phyloP scores from a whole-genome alignment of 2,797 vertebrate genomes.

The Remorina albescens region DNA sequence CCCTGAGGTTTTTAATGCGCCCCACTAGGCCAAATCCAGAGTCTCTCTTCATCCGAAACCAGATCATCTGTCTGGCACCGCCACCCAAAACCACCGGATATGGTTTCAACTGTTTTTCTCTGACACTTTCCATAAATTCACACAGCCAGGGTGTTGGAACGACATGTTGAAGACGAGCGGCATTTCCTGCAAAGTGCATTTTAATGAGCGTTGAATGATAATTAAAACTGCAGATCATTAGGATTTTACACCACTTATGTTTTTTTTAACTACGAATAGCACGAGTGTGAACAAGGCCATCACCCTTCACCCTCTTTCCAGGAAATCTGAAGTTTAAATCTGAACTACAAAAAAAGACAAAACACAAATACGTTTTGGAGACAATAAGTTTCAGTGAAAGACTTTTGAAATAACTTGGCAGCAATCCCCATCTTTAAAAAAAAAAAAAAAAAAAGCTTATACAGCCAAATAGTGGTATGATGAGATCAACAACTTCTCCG shows the following conservation, averaged over 20 bases:
- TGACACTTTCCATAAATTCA: slow-evolving; percentile 77
- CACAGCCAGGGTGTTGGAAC: slow-evolving; percentile 42
- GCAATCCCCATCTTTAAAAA: slow-evolving; percentile 31
- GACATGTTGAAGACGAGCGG: slow-evolving; percentile 33
- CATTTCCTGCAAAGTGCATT: slow-evolving; percentile 28
- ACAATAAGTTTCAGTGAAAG: neutral
- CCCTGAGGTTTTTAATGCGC: slow-evolving; percentile 65
- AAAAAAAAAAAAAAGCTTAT: slow-evolving; percentile 56
- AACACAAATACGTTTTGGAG: slow-evolving; percentile 8
- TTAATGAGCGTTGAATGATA: slow-evolving; percentile 10
- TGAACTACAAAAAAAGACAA: neutral
- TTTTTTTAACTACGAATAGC: neutral
- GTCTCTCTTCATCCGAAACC: slow-evolving; percentile 57
- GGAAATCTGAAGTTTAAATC: neutral
- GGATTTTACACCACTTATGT: slow-evolving; percentile 2
- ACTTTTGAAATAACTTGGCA: slow-evolving; percentile 54
- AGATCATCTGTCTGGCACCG: slow-evolving; percentile 66
- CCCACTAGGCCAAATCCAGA: slow-evolving; percentile 66
- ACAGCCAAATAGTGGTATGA: slow-evolving; percentile 73
- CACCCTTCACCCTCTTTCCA: neutral
- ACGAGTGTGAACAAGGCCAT: neutral
- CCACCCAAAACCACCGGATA: slow-evolving; percentile 66
- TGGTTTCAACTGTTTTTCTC: slow-evolving; percentile 73
- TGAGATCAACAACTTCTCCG: slow-evolving; percentile 78
- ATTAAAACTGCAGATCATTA: neutral